Evolutionary conservation across 2,888 invertebrate genomes (phyloP).

Genomic region (Meiosimyza decipiens): DNA sequence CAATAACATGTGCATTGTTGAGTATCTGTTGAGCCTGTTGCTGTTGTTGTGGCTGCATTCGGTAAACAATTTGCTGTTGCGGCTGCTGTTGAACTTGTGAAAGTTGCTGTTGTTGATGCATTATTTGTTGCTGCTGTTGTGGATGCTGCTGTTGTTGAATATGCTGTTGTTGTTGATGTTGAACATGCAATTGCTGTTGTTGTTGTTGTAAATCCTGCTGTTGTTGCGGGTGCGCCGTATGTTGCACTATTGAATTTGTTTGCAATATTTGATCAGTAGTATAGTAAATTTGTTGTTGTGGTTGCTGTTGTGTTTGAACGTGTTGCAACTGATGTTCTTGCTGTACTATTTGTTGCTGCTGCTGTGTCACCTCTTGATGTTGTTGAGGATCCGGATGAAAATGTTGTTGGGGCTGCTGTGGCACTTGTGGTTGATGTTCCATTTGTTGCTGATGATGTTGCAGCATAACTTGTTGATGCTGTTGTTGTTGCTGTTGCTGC

Average conservation of each 20-base stretch:
- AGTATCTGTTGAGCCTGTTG: constrained; percentile 55
- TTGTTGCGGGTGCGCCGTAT: constrained; percentile 36
- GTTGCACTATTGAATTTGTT: constrained; percentile 2
- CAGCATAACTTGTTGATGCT: constrained; percentile 43
- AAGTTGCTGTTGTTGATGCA: constrained; percentile 45
- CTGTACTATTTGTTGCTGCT: constrained; percentile 52
- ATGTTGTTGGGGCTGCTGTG: constrained; percentile 47
- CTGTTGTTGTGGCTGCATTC: constrained; percentile 52
- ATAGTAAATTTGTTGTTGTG: constrained; percentile 38
- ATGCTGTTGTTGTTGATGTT: constrained; percentile 44
- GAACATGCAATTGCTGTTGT: constrained; percentile 43
- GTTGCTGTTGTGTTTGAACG: constrained; percentile 43
- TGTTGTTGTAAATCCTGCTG: constrained; percentile 44
- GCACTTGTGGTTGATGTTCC: constrained; percentile 49
- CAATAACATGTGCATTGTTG: constrained; percentile 59
- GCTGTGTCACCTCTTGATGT: constrained; percentile 48
- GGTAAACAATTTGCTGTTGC: constrained; percentile 48
- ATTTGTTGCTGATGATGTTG: constrained; percentile 47
- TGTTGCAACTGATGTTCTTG: constrained; percentile 45
- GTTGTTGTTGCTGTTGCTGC: constrained; percentile 54
- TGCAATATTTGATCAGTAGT: neutral
- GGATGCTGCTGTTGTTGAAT: constrained; percentile 32
- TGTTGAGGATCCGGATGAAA: constrained; percentile 55
- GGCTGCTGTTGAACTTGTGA: constrained; percentile 49
- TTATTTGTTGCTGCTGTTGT: constrained; percentile 19